A percentile compares a stretch with the other conserved stretches of the same genome.
Evolutionary conservation across 2,888 invertebrate species (phyloP).

Genomic region (Melipona beecheii): DNA sequence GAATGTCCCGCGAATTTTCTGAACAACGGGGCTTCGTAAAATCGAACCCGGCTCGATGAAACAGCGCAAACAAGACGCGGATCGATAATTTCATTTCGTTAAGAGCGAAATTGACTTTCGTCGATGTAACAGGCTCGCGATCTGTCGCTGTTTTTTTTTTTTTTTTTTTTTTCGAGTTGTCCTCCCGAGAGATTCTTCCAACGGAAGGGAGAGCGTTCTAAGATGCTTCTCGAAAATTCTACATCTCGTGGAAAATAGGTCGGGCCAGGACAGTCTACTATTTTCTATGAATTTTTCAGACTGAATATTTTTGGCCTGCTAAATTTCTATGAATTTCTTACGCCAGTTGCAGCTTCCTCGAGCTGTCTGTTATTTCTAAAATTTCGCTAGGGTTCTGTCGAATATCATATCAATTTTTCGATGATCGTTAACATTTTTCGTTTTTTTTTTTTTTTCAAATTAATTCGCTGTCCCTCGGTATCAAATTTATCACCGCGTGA

Average conservation of each 20-base stretch:
- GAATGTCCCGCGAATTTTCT: too few species aligned
- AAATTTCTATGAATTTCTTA: conserved; percentile 10
- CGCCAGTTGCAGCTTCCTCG: neutral
- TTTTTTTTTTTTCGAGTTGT: neutral
- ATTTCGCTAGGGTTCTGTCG: neutral
- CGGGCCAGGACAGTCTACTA: too few species aligned
- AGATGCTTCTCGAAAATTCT: neutral
- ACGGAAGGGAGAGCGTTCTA: too few species aligned
- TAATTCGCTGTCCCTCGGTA: too few species aligned
- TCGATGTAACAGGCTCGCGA: neutral
- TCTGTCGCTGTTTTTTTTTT: too few species aligned
- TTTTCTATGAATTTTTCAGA: too few species aligned
- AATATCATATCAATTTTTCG: too few species aligned
- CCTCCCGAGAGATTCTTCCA: neutral
- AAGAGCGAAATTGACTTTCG: conserved; percentile 13
- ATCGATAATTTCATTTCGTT: conserved; percentile 35
- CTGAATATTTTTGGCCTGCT: too few species aligned
- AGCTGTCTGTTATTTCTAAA: neutral
- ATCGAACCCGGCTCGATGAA: neutral
- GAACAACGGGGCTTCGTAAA: neutral
- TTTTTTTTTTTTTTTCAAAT: too few species aligned
- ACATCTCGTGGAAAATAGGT: neutral
- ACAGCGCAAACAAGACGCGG: conserved; percentile 12
- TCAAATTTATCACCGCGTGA: too few species aligned
- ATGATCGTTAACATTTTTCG: too few species aligned